phyloP scores from a whole-genome alignment of 2,888 invertebrate species.

The Meta bourneti region DNA sequence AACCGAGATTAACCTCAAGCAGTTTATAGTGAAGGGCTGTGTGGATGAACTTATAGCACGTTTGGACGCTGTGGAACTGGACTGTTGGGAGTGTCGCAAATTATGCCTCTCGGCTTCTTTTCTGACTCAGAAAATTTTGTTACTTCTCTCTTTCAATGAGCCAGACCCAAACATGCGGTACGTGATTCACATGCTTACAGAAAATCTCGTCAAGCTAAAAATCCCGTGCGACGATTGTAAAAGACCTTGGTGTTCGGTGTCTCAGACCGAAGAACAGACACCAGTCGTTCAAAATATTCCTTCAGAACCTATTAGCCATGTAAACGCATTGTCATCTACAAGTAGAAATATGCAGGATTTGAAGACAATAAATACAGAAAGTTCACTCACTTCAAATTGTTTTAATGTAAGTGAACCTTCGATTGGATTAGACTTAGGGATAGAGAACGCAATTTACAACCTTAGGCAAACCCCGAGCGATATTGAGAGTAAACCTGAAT shows the following conservation, averaged over 20 bases:
- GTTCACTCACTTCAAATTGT: too few relatives aligned
- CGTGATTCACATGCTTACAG: background rate
- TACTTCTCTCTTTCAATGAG: slow-evolving; percentile 27
- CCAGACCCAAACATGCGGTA: background rate
- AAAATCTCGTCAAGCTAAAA: background rate
- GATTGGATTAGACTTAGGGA: too few relatives aligned
- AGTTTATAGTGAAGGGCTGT: background rate
- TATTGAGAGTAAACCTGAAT: too few relatives aligned
- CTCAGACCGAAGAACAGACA: background rate
- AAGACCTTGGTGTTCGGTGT: background rate
- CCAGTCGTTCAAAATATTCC: background rate
- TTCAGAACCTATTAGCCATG: background rate
- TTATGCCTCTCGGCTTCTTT: background rate
- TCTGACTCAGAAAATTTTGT: slow-evolving; percentile 7
- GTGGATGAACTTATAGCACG: background rate
- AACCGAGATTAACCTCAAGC: background rate
- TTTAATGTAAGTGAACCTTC: too few relatives aligned
- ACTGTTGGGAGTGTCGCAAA: slow-evolving; percentile 9
- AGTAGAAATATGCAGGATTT: too few relatives aligned
- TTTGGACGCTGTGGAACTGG: background rate
- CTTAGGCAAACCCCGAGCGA: too few relatives aligned
- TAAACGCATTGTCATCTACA: too few relatives aligned
- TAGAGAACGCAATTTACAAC: too few relatives aligned
- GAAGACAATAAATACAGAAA: too few relatives aligned
- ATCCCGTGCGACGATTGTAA: slow-evolving; percentile 32